These are phyloP conservation scores for Cheilosia vulpina DNA, from an alignment of 2,888 invertebrate species.

Conservation along the genomic window DNA sequence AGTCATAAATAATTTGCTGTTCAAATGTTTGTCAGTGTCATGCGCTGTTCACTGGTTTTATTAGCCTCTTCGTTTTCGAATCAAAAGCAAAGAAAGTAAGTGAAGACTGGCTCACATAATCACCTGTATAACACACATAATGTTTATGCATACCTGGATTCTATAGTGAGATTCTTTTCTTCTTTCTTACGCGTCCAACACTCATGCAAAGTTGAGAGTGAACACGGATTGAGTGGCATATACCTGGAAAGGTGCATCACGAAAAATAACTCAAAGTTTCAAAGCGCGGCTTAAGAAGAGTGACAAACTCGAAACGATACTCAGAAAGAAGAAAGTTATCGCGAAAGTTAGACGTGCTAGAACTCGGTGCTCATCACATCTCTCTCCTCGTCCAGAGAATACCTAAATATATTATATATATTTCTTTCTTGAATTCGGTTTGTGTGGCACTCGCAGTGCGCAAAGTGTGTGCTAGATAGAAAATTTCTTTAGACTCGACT, in stretches of 20 bases:
- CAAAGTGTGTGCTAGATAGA: slow-evolving; percentile 57
- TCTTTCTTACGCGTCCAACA: slow-evolving; percentile 13
- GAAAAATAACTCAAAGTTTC: slow-evolving; percentile 64
- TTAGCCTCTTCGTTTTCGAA: slow-evolving; percentile 13
- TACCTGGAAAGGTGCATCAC: slow-evolving; percentile 3
- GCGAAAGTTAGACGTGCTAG: slow-evolving; percentile 79
- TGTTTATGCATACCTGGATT: background rate
- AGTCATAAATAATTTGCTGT: slow-evolving; percentile 40
- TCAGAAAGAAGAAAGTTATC: slow-evolving; percentile 83
- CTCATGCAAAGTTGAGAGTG: slow-evolving; percentile 8
- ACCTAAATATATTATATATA: background rate
- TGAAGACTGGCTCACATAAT: slow-evolving; percentile 58
- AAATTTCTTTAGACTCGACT: slow-evolving; percentile 32
- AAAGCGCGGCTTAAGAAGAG: slow-evolving; percentile 80
- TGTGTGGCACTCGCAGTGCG: slow-evolving; percentile 35
- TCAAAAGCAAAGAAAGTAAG: slow-evolving; percentile 67
- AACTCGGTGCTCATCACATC: slow-evolving; percentile 52
- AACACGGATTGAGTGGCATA: slow-evolving; percentile 41
- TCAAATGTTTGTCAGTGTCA: slow-evolving; percentile 4
- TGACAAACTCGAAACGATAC: slow-evolving; percentile 78
- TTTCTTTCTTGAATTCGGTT: slow-evolving; percentile 18
- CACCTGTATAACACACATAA: slow-evolving; percentile 43
- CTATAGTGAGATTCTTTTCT: slow-evolving; percentile 48
- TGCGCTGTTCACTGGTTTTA: slow-evolving; percentile 32
- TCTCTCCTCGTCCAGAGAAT: slow-evolving; percentile 36